Base-by-base conservation (phyloP, 1,140 invertebrate genomes). In the Alviniconcha marisindica region DNA sequence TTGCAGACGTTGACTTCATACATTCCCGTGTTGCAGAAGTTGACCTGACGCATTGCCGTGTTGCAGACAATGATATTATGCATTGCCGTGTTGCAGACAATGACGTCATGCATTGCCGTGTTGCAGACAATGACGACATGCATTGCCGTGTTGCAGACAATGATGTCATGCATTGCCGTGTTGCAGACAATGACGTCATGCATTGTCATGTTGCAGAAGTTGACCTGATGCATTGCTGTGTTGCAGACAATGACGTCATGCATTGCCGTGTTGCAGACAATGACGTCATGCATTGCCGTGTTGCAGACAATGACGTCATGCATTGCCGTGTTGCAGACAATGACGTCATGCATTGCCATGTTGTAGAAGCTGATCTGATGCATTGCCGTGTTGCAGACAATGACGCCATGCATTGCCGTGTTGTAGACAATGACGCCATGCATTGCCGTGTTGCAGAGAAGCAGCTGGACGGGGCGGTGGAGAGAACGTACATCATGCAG, bases 401-500 rank as follows among this genome's bases (percentile, higher is more conserved):
- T 12, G 28, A 33, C 14, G 24, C 63, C 33, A 69, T 31, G 12
- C 28, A 31, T 60, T 60, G 15, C 24, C 5, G 24, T 69, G 2
- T 5, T 1, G 24, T 31, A 10, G 0, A 1, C 33, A 15, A 10
- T 69, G 10, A 12, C 28, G 24, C 10, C 33, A 69, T 31, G 12
- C 28, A 31, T 60, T 60, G 15, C 24, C 63, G 12, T 51, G 42
- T 40, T 44, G 1, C 78, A 80, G 78, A 80, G 60, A 80, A 80
- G n/a, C 78, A 80, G 56, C 78, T 69, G 78, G 78, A 80, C 56
- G 78, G 78, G 56, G 54, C 78, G 0, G 56, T 69, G 56, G 78
- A 80, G 78, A 33, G 33, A 24, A 69, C 60, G 0, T 28, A 44
- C 78, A 80, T 80, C 40, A 44, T 80, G 78, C 54, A 66, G 36